Conservation (phyloP, 2,888 invertebrate genomes). For the Cataglyphis livida region DNA sequence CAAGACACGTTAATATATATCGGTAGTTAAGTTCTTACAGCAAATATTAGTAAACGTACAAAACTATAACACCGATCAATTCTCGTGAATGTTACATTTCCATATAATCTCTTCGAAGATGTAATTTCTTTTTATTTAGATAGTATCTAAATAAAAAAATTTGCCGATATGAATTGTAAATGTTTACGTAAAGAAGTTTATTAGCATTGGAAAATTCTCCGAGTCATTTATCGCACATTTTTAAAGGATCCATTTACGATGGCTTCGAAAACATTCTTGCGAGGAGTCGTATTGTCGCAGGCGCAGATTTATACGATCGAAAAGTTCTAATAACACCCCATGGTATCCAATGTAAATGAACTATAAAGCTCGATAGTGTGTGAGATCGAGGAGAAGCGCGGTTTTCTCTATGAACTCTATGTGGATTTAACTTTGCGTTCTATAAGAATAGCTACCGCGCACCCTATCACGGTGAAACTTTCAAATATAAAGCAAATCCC, state of each 20-base stretch:
- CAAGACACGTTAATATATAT: background rate
- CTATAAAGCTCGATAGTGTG: slow-evolving; percentile 54
- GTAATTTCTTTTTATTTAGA: too few species aligned
- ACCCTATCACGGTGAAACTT: slow-evolving; percentile 64
- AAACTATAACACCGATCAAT: background rate
- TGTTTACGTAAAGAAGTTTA: background rate
- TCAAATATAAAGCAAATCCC: slow-evolving; percentile 71
- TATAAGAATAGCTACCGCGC: slow-evolving; percentile 57
- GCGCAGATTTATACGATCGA: slow-evolving; percentile 59
- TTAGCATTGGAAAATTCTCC: background rate
- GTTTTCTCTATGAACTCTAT: slow-evolving; percentile 35
- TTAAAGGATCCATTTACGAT: slow-evolving; percentile 13
- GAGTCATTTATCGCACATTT: slow-evolving; percentile 14
- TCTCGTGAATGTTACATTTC: background rate
- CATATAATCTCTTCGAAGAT: background rate
- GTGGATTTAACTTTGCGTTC: slow-evolving; percentile 60
- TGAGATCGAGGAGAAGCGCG: slow-evolving; percentile 6
- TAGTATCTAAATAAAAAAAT: background rate
- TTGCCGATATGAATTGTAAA: background rate
- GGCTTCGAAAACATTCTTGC: slow-evolving; percentile 18
- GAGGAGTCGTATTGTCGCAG: slow-evolving; percentile 25
- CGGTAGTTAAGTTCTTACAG: background rate
- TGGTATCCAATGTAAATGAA: slow-evolving; percentile 58
- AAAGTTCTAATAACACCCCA: slow-evolving; percentile 60
- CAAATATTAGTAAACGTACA: background rate